Conservation (phyloP, 2,113 vertebrate species). For the Plecotus auritus region DNA sequence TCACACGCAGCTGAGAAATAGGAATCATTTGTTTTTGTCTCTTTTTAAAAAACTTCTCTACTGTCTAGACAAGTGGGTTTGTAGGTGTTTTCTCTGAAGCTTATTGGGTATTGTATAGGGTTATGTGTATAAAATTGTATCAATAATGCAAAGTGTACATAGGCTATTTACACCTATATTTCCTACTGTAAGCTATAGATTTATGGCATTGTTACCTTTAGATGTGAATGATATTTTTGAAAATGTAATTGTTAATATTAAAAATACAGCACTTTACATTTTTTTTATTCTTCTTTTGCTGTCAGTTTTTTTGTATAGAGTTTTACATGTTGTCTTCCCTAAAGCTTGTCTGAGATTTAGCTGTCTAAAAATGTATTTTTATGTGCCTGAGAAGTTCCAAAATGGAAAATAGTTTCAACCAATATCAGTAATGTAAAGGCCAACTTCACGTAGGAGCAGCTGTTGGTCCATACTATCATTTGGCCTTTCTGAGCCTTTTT, state of each 20-base stretch:
- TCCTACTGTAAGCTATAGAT: not conserved
- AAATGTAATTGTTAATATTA: conserved; percentile 30
- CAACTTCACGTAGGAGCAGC: not conserved
- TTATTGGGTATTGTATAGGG: not conserved
- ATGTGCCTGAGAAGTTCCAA: not conserved
- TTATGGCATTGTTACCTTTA: not conserved
- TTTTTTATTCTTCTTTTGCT: not conserved
- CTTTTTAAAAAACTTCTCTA: not conserved
- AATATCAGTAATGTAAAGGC: not conserved
- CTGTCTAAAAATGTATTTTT: conserved; percentile 10
- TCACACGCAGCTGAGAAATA: not conserved
- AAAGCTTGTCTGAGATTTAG: not conserved
- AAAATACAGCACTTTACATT: conserved; percentile 4
- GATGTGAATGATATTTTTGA: conserved; percentile 25
- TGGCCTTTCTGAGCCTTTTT: not conserved
- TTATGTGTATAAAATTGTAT: conserved; percentile 12
- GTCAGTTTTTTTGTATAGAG: not conserved
- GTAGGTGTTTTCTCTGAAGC: not conserved
- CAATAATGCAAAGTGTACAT: not conserved
- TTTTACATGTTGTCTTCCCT: not conserved
- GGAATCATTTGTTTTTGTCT: not conserved
- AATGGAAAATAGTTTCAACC: not conserved
- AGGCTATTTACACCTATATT: not conserved
- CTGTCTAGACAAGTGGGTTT: not conserved
- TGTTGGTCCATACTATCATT: not conserved